A percentile compares a stretch with the other conserved stretches of the same genome.
phyloP scores from a whole-genome alignment of 2,797 vertebrate genomes.

The Myoxocephalus aenaeus region DNA sequence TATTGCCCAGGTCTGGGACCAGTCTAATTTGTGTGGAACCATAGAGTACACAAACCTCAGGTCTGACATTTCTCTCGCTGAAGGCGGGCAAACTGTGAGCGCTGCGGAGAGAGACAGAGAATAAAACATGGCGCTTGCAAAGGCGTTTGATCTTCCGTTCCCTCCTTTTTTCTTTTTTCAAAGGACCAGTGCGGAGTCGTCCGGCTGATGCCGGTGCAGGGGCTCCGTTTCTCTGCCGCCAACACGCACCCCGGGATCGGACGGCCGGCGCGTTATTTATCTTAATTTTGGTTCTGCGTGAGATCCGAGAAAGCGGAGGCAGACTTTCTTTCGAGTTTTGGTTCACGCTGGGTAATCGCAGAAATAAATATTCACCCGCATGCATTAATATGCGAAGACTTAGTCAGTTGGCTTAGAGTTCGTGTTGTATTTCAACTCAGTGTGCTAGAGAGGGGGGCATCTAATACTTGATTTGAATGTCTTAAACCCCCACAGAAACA shows the following conservation, averaged over 20 bases:
- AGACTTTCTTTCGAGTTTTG: slow-evolving; percentile 57
- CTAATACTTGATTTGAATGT: slow-evolving; percentile 10
- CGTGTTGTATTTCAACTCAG: slow-evolving; percentile 55
- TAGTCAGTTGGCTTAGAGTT: slow-evolving; percentile 47
- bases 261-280: slow-evolving; percentile 43
- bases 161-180: slow-evolving; percentile 70
- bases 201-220: slow-evolving; percentile 51
- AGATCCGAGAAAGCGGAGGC: slow-evolving; percentile 25
- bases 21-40: slow-evolving; percentile 76
- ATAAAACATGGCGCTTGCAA: slow-evolving; percentile 79
- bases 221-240: slow-evolving; percentile 49
- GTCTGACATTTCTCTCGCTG: slow-evolving; percentile 71
- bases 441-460: slow-evolving; percentile 12
- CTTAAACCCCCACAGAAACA: slow-evolving; percentile 11
- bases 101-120: slow-evolving; percentile 67
- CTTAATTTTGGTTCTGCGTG: slow-evolving; percentile 35
- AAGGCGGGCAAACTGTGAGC: slow-evolving; percentile 63
- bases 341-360: slow-evolving; percentile 61
- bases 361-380: slow-evolving; percentile 71
- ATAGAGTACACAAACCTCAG: slow-evolving; percentile 74
- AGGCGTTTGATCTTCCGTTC: slow-evolving; percentile 76
- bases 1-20: slow-evolving; percentile 76
- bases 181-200: slow-evolving; percentile 66
- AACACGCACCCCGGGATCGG: slow-evolving; percentile 30
- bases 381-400: slow-evolving; percentile 64